Evolutionary conservation across 2,113 vertebrate species (phyloP).

Genomic region (Elephas maximus): DNA sequence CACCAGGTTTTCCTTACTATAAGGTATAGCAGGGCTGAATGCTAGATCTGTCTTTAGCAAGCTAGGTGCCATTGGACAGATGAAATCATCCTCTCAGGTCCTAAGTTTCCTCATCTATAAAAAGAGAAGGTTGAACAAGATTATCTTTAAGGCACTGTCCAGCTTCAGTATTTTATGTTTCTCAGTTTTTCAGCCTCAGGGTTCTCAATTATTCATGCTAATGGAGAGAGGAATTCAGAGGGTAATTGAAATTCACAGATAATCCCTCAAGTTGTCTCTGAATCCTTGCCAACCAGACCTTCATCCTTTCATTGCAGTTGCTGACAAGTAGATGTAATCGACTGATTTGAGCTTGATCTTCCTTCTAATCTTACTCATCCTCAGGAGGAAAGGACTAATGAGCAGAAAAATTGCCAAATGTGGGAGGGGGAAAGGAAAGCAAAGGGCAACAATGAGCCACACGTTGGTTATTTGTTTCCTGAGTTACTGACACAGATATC

Average conservation of each 20-base stretch:
- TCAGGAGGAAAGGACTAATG: conserved; percentile 58
- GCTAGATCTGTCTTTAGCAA: not conserved
- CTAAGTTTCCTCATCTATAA: not conserved
- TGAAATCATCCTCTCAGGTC: not conserved
- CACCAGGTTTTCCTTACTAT: too few species aligned
- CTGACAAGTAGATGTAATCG: conserved; percentile 51
- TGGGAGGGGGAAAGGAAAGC: not conserved
- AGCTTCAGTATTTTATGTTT: not conserved
- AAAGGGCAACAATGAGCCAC: not conserved
- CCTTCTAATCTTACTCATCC: conserved; percentile 44
- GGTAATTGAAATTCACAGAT: conserved; percentile 44
- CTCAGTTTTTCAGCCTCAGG: not conserved
- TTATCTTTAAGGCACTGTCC: not conserved
- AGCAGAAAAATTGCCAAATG: not conserved
- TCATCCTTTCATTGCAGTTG: not conserved
- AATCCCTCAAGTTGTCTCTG: conserved; percentile 22
- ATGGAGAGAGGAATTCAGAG: not conserved
- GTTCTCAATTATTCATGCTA: conserved; percentile 43
- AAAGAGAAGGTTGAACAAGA: not conserved
- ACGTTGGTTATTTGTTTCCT: not conserved
- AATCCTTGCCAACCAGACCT: not conserved
- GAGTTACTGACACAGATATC: not conserved
- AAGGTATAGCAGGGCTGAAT: not conserved
- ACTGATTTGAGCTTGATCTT: conserved; percentile 54
- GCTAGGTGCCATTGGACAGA: not conserved